phyloP scores from a whole-genome alignment of 2,888 invertebrate genomes.

The Timema podura region DNA sequence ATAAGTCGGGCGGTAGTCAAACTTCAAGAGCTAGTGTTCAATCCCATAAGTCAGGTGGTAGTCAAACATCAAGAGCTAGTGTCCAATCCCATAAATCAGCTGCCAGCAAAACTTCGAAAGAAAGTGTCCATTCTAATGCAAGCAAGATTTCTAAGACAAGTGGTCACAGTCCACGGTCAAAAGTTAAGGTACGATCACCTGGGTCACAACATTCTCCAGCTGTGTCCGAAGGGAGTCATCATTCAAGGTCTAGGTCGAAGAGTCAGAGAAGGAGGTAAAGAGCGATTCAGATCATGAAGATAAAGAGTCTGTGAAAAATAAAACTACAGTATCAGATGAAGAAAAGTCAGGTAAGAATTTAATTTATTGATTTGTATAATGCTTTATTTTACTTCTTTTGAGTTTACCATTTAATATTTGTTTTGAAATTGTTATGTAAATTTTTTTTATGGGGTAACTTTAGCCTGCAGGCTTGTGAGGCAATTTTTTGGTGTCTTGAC shows the following conservation, averaged over 20 bases:
- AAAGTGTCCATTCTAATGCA: too few relatives aligned
- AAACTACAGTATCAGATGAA: constrained; percentile 19
- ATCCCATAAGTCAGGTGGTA: constrained; percentile 23
- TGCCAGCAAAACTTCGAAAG: background rate
- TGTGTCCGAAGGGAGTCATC: constrained; percentile 32
- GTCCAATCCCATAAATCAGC: constrained; percentile 17
- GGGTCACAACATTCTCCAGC: constrained; percentile 22
- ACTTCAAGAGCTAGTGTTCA: constrained; percentile 21
- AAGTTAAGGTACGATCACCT: constrained; percentile 7
- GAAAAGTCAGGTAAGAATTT: constrained; percentile 21
- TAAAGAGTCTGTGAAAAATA: constrained; percentile 23
- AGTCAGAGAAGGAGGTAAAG: constrained; percentile 33
- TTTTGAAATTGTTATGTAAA: too few relatives aligned
- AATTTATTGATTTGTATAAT: background rate
- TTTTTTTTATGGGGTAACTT: too few relatives aligned
- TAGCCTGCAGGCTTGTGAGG: too few relatives aligned
- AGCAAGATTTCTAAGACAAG: constrained; percentile 14
- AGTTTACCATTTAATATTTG: too few relatives aligned
- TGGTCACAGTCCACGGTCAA: constrained; percentile 5
- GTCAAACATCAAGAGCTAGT: constrained; percentile 14
- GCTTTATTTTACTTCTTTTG: too few relatives aligned
- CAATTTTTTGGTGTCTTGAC: too few relatives aligned
- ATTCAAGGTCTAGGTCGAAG: constrained; percentile 35
- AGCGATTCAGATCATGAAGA: constrained; percentile 27
- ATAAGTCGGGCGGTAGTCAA: constrained; percentile 16